phyloP scores from a whole-genome alignment of 2,113 vertebrate genomes.

The Hippopotamus amphibius region DNA sequence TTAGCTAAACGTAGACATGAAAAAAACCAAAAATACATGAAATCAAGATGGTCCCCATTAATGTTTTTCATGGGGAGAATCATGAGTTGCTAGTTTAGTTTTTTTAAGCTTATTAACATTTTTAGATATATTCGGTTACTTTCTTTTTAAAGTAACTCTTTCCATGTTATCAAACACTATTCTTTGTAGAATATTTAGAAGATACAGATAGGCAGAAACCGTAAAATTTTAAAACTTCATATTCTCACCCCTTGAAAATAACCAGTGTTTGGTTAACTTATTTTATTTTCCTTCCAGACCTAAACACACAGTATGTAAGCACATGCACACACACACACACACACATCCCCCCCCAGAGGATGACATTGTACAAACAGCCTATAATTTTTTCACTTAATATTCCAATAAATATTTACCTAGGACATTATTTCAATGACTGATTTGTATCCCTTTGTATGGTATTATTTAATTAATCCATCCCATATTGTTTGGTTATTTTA shows the following conservation, averaged over 20 bases:
- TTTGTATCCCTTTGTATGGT: not conserved
- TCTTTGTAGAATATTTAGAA: not conserved
- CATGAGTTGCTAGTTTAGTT: not conserved
- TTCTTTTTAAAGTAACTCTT: not conserved
- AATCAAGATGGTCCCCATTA: not conserved
- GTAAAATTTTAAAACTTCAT: not conserved
- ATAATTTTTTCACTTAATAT: not conserved
- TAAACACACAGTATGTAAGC: not conserved
- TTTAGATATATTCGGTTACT: not conserved
- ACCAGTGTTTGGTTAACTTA: not conserved
- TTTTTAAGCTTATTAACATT: not conserved
- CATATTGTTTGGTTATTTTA: not conserved
- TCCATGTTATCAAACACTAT: conserved; percentile 4
- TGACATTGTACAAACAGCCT: not conserved
- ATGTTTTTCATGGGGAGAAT: not conserved
- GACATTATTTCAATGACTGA: not conserved
- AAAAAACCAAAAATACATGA: not conserved
- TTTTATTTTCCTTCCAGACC: not conserved
- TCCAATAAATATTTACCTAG: not conserved
- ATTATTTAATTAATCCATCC: not conserved
- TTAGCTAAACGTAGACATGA: not conserved
- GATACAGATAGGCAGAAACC: not conserved
- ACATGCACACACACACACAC: not conserved
- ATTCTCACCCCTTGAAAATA: not conserved
- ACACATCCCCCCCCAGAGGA: not conserved